Evolutionary conservation across 2,113 vertebrate species (phyloP), one percentile per base, ranked within the genome.

Genomic region (Bolborhynchus lineola): DNA sequence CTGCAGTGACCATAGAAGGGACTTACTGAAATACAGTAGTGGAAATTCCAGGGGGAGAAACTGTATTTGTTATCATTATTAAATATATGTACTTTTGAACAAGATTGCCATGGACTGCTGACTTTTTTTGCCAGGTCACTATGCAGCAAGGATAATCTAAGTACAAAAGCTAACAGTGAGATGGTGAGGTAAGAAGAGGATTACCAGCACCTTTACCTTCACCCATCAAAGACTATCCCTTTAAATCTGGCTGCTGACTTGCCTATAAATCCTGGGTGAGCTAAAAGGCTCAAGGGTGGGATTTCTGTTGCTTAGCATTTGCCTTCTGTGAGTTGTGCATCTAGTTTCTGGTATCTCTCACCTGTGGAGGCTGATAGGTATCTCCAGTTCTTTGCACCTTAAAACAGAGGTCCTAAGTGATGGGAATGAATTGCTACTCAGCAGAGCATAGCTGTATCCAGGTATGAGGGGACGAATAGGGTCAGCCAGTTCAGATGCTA

Each of bases 41-140:
- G 55, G 64, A 76, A 97, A 69, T 71, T 92, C 64, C 59, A 60
- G 49, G 55, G 75, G 33, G 14, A 37, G 57, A 50, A 92, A 64
- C 14, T 92, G 92, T 97, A 89, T 94, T 97, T 97, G 97, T 95
- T 94, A 96, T 95, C 64, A 50, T 72, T 93, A 97, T 92, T 92
- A 95, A 96, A 94, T 96, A 84, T 37, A 88, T 91, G 97, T 97
- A 93, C 97, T 97, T 98, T 97, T 74, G 93, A 97, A 97, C 65
- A 95, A 96, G 90, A 72, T 92, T 94, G 50, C 74, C 87, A 80
- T 76, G 86, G 96, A 92, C 96, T 98, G 92, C 76, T 97, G 92
- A 91, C 63, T 97, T 97, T 97, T 78, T 96, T 94, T 96, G 81
- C 95, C 94, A 69, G 69, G 72, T 47, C 35, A 20, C 68, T 50